Evolutionary conservation across 2,797 vertebrate species (phyloP).

Genomic region (Atherinosoma microstoma): DNA sequence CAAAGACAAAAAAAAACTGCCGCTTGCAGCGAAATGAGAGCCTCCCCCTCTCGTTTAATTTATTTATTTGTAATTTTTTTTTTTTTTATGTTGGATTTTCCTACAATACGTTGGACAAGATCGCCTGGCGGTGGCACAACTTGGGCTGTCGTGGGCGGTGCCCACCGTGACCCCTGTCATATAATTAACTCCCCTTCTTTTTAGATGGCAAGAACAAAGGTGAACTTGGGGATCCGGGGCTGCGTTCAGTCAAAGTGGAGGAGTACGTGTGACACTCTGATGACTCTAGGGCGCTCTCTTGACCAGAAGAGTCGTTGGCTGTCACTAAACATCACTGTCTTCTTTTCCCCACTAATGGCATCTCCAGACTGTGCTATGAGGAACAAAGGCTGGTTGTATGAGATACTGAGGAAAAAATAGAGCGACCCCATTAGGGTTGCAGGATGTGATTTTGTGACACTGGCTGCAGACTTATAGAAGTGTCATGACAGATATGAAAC

Average conservation of each 20-base stretch:
- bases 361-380: slow-evolving; percentile 81
- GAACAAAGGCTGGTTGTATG: slow-evolving; percentile 78
- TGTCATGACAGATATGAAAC: slow-evolving; percentile 74
- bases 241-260: slow-evolving; percentile 55
- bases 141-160: slow-evolving; percentile 57
- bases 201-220: slow-evolving; percentile 82
- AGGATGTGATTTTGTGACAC: slow-evolving; percentile 68
- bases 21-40: slow-evolving; percentile 70
- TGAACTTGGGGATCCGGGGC: slow-evolving; percentile 67
- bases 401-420: slow-evolving; percentile 62
- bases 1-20: slow-evolving; percentile 79
- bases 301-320: slow-evolving; percentile 80
- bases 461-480: slow-evolving; percentile 67
- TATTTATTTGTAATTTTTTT: slow-evolving; percentile 9
- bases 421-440: slow-evolving; percentile 71
- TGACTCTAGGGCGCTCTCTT: slow-evolving; percentile 79
- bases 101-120: slow-evolving; percentile 76
- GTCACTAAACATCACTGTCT: slow-evolving; percentile 86
- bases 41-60: slow-evolving; percentile 51
- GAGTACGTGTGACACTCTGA: slow-evolving; percentile 75
- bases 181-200: slow-evolving; percentile 79
- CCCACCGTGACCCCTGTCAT: slow-evolving; percentile 67
- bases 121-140: slow-evolving; percentile 65
- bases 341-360: slow-evolving; percentile 79
- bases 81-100: slow-evolving; percentile 57